phyloP scores from a whole-genome alignment of 2,113 vertebrate species.

The Formicarius rufipectus region DNA sequence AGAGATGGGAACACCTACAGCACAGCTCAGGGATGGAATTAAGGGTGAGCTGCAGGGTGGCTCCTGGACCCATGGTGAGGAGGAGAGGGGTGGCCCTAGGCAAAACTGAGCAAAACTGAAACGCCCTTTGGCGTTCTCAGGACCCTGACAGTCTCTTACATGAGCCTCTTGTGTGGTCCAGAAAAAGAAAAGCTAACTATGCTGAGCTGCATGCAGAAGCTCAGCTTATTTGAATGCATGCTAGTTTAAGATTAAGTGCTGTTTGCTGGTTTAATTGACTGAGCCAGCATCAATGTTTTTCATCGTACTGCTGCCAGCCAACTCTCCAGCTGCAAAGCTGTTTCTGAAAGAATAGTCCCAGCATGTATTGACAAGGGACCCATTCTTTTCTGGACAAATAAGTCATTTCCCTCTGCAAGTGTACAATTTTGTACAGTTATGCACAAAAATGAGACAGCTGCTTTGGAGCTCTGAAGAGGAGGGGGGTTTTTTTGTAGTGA shows the following conservation, averaged over 20 bases:
- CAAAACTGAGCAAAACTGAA: neutral
- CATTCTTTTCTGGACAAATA: conserved; percentile 16
- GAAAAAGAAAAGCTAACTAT: neutral
- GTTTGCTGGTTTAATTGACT: conserved; percentile 24
- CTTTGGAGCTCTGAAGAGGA: neutral
- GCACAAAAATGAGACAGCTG: neutral
- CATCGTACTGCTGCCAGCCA: neutral
- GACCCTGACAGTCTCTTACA: neutral
- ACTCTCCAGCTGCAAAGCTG: conserved; percentile 35
- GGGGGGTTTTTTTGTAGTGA: neutral
- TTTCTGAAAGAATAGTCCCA: neutral
- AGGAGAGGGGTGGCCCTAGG: neutral
- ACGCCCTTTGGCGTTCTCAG: accelerated
- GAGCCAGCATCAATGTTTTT: neutral
- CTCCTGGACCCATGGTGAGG: accelerated
- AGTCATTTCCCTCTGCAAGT: neutral
- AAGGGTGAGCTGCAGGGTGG: neutral
- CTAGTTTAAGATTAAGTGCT: conserved; percentile 3
- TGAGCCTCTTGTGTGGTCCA: neutral
- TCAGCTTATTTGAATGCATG: neutral
- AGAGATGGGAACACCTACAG: neutral
- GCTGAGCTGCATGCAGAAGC: neutral
- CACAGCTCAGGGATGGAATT: neutral
- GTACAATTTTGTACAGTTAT: neutral
- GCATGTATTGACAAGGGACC: neutral